phyloP scores from a whole-genome alignment of 2,797 vertebrate genomes.

The Anabacerthia variegaticeps region DNA sequence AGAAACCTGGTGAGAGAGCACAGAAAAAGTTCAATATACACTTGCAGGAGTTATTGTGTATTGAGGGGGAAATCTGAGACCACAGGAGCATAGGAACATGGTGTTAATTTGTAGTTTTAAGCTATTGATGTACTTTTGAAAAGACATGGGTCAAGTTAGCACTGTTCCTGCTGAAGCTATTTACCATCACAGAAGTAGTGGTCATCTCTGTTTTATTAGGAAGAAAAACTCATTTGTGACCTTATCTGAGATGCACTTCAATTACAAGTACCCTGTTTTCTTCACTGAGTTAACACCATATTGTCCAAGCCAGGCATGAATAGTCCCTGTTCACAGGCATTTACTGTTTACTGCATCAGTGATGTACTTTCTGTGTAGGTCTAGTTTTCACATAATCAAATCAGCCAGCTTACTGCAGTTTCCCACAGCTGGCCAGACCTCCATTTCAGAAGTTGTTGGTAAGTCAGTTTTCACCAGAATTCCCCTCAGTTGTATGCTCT shows the following conservation, averaged over 20 bases:
- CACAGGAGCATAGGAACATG: neutral
- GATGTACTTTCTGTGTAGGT: neutral
- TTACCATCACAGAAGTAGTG: neutral
- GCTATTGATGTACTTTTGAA: neutral
- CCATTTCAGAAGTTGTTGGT: neutral
- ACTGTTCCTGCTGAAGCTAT: neutral
- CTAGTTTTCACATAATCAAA: neutral
- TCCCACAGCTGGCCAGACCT: neutral
- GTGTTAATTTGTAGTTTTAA: constrained; percentile 7
- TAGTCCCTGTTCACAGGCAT: neutral
- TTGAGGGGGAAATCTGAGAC: neutral
- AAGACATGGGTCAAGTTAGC: neutral
- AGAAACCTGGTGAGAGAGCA: neutral
- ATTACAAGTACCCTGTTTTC: neutral
- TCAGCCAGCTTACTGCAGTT: neutral
- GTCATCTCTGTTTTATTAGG: neutral
- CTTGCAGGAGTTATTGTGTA: neutral
- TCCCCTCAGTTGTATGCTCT: neutral
- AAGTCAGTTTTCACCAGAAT: neutral
- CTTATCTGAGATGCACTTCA: neutral
- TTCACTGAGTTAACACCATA: neutral
- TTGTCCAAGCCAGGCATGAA: neutral
- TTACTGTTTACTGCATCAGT: neutral
- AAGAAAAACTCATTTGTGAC: neutral
- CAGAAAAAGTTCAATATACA: neutral